Evolutionary conservation across 1,140 invertebrate species (phyloP).

Genomic region (Thrips palmi): DNA sequence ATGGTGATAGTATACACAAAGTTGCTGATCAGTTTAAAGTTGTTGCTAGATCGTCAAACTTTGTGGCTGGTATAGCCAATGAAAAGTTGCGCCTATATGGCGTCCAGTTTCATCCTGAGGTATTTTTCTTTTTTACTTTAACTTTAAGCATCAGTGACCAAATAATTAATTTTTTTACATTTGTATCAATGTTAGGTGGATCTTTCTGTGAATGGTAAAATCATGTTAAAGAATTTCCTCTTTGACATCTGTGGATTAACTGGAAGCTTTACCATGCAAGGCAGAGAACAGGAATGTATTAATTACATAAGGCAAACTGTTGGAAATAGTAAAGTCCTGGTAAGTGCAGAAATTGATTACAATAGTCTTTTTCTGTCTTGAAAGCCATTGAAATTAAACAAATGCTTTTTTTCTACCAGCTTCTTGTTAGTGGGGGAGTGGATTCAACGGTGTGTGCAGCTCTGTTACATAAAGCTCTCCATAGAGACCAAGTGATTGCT

Average conservation of each 20-base stretch:
- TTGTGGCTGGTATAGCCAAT: slow-evolving; percentile 78
- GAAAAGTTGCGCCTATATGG: slow-evolving; percentile 81
- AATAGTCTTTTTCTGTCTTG: neutral
- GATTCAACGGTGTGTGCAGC: slow-evolving; percentile 98
- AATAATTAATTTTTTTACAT: slow-evolving; percentile 27
- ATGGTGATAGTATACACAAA: slow-evolving; percentile 89
- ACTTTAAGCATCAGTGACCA: neutral
- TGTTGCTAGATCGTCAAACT: slow-evolving; percentile 64
- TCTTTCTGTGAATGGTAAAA: slow-evolving; percentile 76
- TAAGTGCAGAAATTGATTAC: slow-evolving; percentile 30
- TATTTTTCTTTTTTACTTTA: slow-evolving; percentile 1
- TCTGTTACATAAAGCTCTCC: slow-evolving; percentile 73
- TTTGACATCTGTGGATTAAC: slow-evolving; percentile 75
- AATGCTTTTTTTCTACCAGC: slow-evolving; percentile 30
- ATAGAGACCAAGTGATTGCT: slow-evolving; percentile 82
- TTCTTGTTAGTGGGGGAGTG: slow-evolving; percentile 90
- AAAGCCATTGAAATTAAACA: no score
- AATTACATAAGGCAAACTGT: slow-evolving; percentile 83
- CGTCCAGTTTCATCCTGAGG: slow-evolving; percentile 89
- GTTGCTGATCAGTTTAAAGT: slow-evolving; percentile 72
- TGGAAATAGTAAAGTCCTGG: slow-evolving; percentile 82
- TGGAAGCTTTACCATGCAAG: slow-evolving; percentile 75
- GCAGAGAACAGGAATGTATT: slow-evolving; percentile 79
- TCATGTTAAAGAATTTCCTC: slow-evolving; percentile 89
- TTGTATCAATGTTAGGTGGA: slow-evolving; percentile 45